Base-by-base conservation (phyloP, 2,113 vertebrate species). In the Tringa solitaria region DNA sequence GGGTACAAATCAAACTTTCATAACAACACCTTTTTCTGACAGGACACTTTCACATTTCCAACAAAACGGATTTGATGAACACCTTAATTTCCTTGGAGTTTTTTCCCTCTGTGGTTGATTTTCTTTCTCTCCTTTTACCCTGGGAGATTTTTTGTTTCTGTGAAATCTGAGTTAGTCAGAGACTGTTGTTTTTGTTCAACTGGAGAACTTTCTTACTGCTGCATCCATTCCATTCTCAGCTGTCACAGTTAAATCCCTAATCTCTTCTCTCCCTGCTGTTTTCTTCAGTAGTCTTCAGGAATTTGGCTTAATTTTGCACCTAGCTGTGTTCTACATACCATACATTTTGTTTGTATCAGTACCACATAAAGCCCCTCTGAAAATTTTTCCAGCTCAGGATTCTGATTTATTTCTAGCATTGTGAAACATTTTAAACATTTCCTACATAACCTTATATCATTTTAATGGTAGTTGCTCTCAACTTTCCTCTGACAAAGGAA, bases 401-500 rank as follows among this genome's bases (percentile, higher is more conserved):
- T 86, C 76, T 87, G 26, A 89, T 89, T 90, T 84, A 43, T 84
- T 90, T 90, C 60, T 65, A 78, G 32, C n/a, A 43, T 4, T 50
- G 24, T 60, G 43, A 87, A 74, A 78, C 37, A 46, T 72, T 72
- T 93, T 64, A 59, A 93, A 75, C 15, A 70, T 84, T 95, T 92
- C 17, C 26, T 14, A 43, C 7, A 63, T 54, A 90, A 77, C 7
- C 4, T 22, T 68, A 8, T 20, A 77, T 53, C 8, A 60, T 84
- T 89, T 70, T 67, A 89, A 33, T 89, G 19, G n/a, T 39, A 61
- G 37, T 78, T 86, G 17, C 26, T 95, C 76, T 95, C 64, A 87
- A 74, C 13, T 93, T 96, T 84, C n/a, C 75, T 80, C 79, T 76
- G 26, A 78, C 46, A 95, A 89, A 81, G 51, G 76, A 88, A 59